phyloP scores from a whole-genome alignment of 2,888 invertebrate species.

The Ischnura elegans region DNA sequence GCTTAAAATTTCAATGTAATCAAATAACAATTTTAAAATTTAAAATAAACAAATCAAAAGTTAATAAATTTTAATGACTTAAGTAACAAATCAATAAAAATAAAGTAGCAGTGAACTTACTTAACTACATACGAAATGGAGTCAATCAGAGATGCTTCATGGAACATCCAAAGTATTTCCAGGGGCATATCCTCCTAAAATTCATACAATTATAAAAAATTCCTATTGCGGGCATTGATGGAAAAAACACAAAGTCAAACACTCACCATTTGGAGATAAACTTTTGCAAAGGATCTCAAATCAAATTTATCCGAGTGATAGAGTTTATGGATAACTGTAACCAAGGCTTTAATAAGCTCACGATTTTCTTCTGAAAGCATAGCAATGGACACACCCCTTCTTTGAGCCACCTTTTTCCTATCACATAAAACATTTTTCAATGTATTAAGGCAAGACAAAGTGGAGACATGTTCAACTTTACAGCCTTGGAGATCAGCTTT shows the following conservation, averaged over 20 bases:
- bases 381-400: neutral
- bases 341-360: neutral
- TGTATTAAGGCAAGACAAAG: neutral
- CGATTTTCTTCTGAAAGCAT: neutral
- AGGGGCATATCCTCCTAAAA: neutral
- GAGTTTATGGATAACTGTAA: neutral
- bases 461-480: neutral
- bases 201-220: neutral
- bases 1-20: no score
- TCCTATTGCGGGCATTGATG: neutral
- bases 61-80: no score
- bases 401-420: neutral
- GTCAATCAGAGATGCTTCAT: neutral
- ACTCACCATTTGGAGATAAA: slow-evolving; percentile 40
- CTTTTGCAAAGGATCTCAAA: neutral
- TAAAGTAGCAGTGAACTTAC: neutral
- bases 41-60: no score
- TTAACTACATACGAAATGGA: neutral
- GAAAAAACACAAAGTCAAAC: neutral
- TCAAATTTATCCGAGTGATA: neutral
- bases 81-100: neutral
- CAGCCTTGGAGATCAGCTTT: neutral
- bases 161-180: slow-evolving; percentile 10
- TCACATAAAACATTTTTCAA: neutral
- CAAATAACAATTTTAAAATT: no score